A percentile compares a stretch with the other conserved stretches of the same genome.
phyloP scores from a whole-genome alignment of 2,888 invertebrate genomes.

The Synanthedon tipuliformis region DNA sequence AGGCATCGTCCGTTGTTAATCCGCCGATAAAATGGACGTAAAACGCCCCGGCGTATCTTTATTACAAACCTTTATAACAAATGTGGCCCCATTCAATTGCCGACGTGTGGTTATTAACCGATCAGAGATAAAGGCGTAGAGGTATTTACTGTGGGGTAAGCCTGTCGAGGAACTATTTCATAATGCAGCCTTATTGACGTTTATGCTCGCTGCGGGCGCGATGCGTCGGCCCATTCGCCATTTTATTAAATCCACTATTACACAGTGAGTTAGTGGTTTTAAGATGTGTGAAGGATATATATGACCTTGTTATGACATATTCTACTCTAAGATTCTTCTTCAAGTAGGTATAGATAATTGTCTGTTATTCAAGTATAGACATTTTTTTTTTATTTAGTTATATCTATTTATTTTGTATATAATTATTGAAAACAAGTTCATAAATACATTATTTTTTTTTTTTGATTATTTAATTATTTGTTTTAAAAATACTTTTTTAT shows the following conservation, averaged over 20 bases:
- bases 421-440: too few relatives aligned
- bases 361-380: too few relatives aligned
- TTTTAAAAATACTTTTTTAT: too few relatives aligned
- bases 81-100: slow-evolving; percentile 11
- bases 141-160: neutral
- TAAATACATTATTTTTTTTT: too few relatives aligned
- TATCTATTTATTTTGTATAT: too few relatives aligned
- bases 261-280: too few relatives aligned
- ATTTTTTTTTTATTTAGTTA: too few relatives aligned
- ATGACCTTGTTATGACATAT: too few relatives aligned
- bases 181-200: neutral
- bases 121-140: slow-evolving; percentile 13
- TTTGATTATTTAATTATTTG: too few relatives aligned
- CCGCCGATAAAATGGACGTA: slow-evolving; percentile 1
- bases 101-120: slow-evolving; percentile 16
- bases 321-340: too few relatives aligned
- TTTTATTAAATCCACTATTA: neutral
- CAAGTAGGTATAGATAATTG: too few relatives aligned
- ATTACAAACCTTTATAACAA: slow-evolving; percentile 11
- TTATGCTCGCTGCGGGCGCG: neutral
- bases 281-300: too few relatives aligned
- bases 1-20: neutral
- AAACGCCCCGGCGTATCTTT: slow-evolving; percentile 11
- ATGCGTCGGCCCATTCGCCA: neutral
- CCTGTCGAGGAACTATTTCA: neutral